Evolutionary conservation across 2,113 vertebrate species (phyloP).

Genomic region (Hassar affinis): DNA sequence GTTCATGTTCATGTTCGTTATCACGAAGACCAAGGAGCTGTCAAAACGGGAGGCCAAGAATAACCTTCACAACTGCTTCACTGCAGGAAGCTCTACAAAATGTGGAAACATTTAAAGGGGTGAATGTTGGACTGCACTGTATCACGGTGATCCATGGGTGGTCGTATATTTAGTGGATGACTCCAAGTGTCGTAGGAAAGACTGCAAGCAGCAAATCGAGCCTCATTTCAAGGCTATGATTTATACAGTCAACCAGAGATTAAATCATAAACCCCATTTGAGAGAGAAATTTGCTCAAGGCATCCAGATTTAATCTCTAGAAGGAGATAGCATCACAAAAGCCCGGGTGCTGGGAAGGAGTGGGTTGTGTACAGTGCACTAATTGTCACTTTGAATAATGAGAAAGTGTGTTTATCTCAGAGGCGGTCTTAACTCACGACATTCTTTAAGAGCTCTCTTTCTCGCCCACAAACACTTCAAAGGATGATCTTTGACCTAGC

Average conservation of each 20-base stretch:
- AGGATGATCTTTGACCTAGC: conserved; percentile 2
- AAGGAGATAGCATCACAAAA: conserved; percentile 18
- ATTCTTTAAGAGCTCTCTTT: conserved; percentile 31
- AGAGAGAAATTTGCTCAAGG: background rate
- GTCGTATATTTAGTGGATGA: conserved; percentile 6
- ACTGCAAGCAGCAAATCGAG: background rate
- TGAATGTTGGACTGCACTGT: background rate
- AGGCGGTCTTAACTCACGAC: background rate
- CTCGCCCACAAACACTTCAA: conserved; percentile 25
- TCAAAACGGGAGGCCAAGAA: background rate
- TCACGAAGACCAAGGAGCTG: background rate
- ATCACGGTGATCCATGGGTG: background rate
- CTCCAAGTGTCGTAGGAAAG: background rate
- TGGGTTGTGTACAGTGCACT: conserved; percentile 31
- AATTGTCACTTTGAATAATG: conserved; percentile 35
- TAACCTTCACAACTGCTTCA: background rate
- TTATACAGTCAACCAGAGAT: background rate
- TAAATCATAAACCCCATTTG: background rate
- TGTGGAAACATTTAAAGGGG: background rate
- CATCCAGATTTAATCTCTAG: background rate
- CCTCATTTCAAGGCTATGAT: background rate
- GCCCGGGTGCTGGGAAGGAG: background rate
- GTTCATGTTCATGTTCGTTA: background rate
- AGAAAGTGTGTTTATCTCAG: conserved; percentile 23
- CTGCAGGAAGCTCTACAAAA: background rate